phyloP scores from a whole-genome alignment of 2,113 vertebrate species.

The Campylomormyrus numenius region DNA sequence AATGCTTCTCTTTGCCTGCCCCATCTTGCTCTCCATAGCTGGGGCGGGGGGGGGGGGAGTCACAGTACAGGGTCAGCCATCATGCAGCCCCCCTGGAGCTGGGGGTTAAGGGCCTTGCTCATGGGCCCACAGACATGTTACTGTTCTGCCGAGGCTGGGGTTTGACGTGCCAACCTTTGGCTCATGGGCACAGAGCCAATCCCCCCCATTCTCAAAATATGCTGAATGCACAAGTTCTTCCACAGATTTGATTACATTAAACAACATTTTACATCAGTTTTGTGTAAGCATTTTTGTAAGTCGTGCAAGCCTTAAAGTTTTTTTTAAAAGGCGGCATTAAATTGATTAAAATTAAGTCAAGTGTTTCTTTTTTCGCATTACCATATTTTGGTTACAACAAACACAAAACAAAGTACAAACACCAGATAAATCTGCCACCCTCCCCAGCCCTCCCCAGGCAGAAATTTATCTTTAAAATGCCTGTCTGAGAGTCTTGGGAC shows the following conservation, averaged over 20 bases:
- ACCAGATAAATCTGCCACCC: background rate
- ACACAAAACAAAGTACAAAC: background rate
- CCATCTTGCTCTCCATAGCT: too few relatives aligned
- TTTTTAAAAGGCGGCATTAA: background rate
- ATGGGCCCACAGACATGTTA: too few relatives aligned
- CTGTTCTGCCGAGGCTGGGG: too few relatives aligned
- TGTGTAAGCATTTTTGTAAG: background rate
- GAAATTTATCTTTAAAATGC: background rate
- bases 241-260: background rate
- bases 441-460: background rate
- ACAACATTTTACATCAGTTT: background rate
- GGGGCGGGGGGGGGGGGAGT: too few relatives aligned
- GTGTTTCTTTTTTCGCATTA: background rate
- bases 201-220: background rate
- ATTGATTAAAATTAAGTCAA: background rate
- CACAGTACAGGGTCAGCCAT: too few relatives aligned
- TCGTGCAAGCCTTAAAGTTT: background rate
- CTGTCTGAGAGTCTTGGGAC: background rate
- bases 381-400: background rate
- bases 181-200: too few relatives aligned
- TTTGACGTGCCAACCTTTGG: too few relatives aligned
- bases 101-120: too few relatives aligned
- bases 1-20: too few relatives aligned
- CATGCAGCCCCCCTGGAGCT: too few relatives aligned
- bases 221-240: background rate